These are phyloP conservation scores for Camptogramma bilineatum DNA, from an alignment of 2,888 invertebrate species.

Conservation along the genomic window DNA sequence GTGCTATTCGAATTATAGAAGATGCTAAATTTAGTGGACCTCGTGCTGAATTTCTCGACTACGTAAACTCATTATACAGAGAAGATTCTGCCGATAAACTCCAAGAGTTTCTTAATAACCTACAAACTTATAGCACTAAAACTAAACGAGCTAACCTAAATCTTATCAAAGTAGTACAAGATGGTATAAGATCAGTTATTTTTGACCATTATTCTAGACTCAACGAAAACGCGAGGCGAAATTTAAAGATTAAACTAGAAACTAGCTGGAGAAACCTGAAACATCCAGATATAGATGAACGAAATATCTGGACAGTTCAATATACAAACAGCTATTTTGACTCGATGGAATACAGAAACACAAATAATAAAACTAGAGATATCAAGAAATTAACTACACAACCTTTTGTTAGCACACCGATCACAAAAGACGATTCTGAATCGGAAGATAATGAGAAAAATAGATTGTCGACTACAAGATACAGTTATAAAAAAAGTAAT, in stretches of 20 bases:
- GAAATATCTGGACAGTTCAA: conserved; percentile 22
- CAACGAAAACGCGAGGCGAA: conserved; percentile 44
- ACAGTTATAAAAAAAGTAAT: background rate
- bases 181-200: conserved; percentile 50
- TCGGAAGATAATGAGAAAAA: conserved; percentile 4
- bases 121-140: conserved; percentile 50
- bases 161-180: conserved; percentile 48
- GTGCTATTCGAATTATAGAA: conserved; percentile 35
- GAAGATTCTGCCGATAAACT: conserved; percentile 46
- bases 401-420: background rate
- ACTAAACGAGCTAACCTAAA: conserved; percentile 43
- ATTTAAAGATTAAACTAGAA: conserved; percentile 47
- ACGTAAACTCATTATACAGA: conserved; percentile 58
- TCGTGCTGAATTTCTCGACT: conserved; percentile 44
- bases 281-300: conserved; percentile 1
- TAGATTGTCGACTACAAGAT: background rate
- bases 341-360: conserved; percentile 6
- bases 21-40: conserved; percentile 34
- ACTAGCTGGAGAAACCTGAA: conserved; percentile 41
- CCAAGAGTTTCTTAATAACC: conserved; percentile 44
- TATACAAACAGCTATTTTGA: conserved; percentile 10
- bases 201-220: conserved; percentile 59
- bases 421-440: conserved; percentile 10
- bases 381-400: conserved; percentile 6
- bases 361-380: background rate